Evolutionary conservation across 2,888 invertebrate species (phyloP).

Genomic region (Cristatella mucedo): DNA sequence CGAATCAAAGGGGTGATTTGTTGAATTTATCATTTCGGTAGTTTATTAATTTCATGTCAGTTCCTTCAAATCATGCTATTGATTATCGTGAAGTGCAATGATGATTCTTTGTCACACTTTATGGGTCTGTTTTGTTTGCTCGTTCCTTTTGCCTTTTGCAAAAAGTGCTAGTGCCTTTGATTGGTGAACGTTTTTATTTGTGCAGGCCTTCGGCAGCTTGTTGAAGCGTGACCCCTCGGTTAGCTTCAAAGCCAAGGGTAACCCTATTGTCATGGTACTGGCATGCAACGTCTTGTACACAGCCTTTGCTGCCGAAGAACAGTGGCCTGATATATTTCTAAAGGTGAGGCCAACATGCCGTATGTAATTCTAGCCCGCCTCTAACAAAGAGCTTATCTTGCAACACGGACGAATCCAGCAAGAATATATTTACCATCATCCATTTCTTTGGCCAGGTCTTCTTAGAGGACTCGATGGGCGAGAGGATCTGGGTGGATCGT

Average conservation of each 20-base stretch:
- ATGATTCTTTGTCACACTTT: neutral
- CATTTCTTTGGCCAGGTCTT: constrained; percentile 49
- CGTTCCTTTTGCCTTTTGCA: constrained; percentile 1
- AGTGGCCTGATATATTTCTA: constrained; percentile 81
- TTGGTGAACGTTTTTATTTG: constrained; percentile 8
- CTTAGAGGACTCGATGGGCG: constrained; percentile 82
- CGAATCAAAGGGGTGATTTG: too few relatives aligned
- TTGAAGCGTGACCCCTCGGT: constrained; percentile 53
- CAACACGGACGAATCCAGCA: too few relatives aligned
- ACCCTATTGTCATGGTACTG: constrained; percentile 60
- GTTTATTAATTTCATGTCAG: too few relatives aligned
- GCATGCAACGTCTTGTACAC: constrained; percentile 67
- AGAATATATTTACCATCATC: too few relatives aligned
- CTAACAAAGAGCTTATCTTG: too few relatives aligned
- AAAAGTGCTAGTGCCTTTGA: neutral
- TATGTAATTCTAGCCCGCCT: neutral
- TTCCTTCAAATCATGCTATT: too few relatives aligned
- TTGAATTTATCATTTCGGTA: too few relatives aligned
- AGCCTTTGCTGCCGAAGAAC: constrained; percentile 56
- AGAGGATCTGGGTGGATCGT: constrained; percentile 82
- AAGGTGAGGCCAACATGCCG: constrained; percentile 47
- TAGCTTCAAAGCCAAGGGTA: constrained; percentile 59
- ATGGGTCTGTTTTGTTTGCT: neutral
- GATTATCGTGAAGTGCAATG: too few relatives aligned
- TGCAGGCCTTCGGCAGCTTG: constrained; percentile 58